phyloP scores from a whole-genome alignment of 35 echinoderm and acorn worm genomes.

The Lytechinus pictus region DNA sequence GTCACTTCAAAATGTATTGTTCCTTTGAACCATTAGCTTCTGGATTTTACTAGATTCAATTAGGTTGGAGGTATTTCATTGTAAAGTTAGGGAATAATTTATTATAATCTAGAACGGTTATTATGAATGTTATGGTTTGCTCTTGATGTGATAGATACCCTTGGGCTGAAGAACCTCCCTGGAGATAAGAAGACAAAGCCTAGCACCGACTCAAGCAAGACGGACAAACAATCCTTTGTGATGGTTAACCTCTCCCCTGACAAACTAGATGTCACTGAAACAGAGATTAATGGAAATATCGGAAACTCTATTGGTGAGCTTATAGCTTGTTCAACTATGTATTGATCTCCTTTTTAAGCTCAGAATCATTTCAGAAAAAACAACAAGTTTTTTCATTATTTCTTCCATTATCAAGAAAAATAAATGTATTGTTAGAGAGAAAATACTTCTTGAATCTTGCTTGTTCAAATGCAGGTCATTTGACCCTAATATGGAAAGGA shows the following conservation, averaged over 20 bases:
- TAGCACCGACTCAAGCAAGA: constrained; percentile 28
- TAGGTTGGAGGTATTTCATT: too few relatives aligned
- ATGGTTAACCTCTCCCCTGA: constrained; percentile 52
- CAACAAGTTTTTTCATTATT: not conserved
- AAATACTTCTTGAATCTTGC: not conserved
- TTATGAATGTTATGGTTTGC: too few relatives aligned
- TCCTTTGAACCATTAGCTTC: too few relatives aligned
- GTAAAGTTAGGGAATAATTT: too few relatives aligned
- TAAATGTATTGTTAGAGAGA: not conserved
- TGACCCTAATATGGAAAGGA: not conserved
- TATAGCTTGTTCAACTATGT: not conserved
- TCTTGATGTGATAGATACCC: constrained; percentile 1
- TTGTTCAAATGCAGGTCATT: not conserved
- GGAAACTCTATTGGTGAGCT: constrained; percentile 44
- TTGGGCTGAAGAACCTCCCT: constrained; percentile 14
- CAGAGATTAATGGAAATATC: constrained; percentile 40
- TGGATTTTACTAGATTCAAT: too few relatives aligned
- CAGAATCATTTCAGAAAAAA: not conserved
- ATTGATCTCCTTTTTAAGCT: not conserved
- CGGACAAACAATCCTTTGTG: constrained; percentile 48
- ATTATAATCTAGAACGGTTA: too few relatives aligned
- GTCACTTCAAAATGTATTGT: too few relatives aligned
- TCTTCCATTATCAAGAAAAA: not conserved
- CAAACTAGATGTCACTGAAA: constrained; percentile 47
- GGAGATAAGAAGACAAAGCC: constrained; percentile 43